These are phyloP conservation scores for Grammomys surdaster DNA, from an alignment of 2,113 vertebrate species.

Conservation along the genomic window DNA sequence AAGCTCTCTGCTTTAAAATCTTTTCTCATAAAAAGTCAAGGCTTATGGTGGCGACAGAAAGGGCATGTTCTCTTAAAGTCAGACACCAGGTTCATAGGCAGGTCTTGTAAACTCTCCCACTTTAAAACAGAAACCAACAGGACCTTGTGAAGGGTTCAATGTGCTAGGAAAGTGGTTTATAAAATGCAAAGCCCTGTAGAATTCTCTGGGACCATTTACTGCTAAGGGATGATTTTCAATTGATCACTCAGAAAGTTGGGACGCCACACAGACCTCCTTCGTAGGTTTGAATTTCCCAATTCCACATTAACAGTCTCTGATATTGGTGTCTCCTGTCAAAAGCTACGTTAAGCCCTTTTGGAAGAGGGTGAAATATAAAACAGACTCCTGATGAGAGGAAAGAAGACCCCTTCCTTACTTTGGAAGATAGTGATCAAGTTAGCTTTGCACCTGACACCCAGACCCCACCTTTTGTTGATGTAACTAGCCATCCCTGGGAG, in stretches of 20 bases:
- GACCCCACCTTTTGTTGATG: not conserved
- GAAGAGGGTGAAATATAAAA: not conserved
- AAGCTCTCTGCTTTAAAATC: not conserved
- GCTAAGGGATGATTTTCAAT: not conserved
- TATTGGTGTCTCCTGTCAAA: not conserved
- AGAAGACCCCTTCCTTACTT: too few species aligned
- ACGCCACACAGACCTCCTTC: not conserved
- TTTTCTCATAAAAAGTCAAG: not conserved
- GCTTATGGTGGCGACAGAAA: not conserved
- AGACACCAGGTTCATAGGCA: not conserved
- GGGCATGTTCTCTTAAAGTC: not conserved
- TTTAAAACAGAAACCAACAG: not conserved
- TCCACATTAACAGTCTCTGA: not conserved
- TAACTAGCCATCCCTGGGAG: not conserved
- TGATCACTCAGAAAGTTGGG: not conserved
- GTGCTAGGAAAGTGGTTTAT: not conserved
- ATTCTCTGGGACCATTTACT: not conserved
- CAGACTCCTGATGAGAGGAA: fast-evolving
- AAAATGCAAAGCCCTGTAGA: not conserved
- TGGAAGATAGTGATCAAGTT: too few species aligned
- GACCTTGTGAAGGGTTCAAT: not conserved
- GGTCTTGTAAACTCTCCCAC: not conserved
- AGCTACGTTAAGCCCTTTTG: not conserved
- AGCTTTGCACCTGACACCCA: not conserved
- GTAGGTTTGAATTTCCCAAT: not conserved